A percentile compares a stretch with the other conserved stretches of the same genome.
These are phyloP conservation scores for Sabellastarte sp. DNA, from an alignment of 2,888 invertebrate genomes.

Conservation along the genomic window DNA sequence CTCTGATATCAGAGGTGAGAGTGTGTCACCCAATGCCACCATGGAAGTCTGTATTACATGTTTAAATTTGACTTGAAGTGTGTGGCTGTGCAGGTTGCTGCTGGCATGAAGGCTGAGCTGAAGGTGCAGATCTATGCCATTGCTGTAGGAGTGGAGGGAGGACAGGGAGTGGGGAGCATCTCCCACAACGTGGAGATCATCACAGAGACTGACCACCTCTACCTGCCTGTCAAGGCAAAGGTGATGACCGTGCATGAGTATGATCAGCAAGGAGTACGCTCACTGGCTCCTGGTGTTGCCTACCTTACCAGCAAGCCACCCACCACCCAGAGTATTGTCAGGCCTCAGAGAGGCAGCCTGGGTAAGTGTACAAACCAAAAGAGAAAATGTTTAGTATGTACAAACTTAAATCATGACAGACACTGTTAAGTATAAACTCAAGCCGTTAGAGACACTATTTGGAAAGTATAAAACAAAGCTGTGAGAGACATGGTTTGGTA, in stretches of 20 bases:
- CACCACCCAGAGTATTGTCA: conserved; percentile 47
- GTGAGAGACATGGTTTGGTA: too few species aligned
- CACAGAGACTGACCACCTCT: conserved; percentile 55
- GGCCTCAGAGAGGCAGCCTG: too few species aligned
- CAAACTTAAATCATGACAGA: too few species aligned
- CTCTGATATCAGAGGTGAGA: too few species aligned
- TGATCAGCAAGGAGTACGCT: conserved; percentile 39
- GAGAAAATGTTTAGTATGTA: too few species aligned
- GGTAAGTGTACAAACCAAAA: too few species aligned
- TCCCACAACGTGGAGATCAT: conserved; percentile 53
- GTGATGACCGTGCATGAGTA: conserved; percentile 51
- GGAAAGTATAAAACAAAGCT: too few species aligned
- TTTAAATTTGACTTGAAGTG: too few species aligned
- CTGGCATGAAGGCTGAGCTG: conserved; percentile 56
- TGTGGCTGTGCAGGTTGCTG: conserved; percentile 46
- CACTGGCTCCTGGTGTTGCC: conserved; percentile 39
- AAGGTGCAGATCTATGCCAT: conserved; percentile 56
- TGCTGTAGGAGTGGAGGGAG: conserved; percentile 52
- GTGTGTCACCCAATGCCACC: too few species aligned
- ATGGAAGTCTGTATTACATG: too few species aligned
- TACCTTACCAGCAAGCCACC: conserved; percentile 49
- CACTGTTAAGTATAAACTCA: too few species aligned
- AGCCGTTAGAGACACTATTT: too few species aligned
- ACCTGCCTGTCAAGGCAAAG: conserved; percentile 53
- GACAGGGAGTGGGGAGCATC: conserved; percentile 46